These are phyloP conservation scores for Muscidifurax raptorellus DNA, from an alignment of 1,140 invertebrate species.

Conservation along the genomic window DNA sequence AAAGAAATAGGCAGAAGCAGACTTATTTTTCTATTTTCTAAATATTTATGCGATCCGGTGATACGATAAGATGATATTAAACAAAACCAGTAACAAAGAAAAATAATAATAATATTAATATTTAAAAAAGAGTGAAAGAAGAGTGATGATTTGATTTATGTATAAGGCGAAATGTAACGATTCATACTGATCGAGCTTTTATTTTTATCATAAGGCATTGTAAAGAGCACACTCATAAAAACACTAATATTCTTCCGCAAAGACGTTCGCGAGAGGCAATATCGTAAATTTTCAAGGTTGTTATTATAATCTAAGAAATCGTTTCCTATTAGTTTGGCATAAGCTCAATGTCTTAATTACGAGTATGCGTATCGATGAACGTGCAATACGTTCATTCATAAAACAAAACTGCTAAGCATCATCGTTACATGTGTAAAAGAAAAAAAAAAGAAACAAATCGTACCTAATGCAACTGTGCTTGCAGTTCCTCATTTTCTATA, in stretches of 20 bases:
- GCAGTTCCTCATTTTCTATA: conserved; percentile 48
- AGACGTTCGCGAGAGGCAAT: conserved; percentile 39
- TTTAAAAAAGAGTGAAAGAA: conserved; percentile 7
- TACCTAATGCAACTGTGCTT: conserved; percentile 57
- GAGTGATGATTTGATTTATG: conserved; percentile 13
- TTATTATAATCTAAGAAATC: conserved; percentile 59
- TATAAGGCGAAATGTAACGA: conserved; percentile 37
- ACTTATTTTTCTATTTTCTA: conserved; percentile 55
- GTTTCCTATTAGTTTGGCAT: conserved; percentile 55
- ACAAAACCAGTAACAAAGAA: conserved; percentile 46
- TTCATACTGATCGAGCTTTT: not conserved
- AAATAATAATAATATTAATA: conserved; percentile 28
- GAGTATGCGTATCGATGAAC: conserved; percentile 5
- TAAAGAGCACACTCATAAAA: conserved; percentile 27
- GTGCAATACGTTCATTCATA: not conserved
- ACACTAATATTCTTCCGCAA: conserved; percentile 17
- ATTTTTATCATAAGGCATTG: conserved; percentile 45
- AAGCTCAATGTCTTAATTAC: conserved; percentile 53
- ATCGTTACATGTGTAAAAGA: conserved; percentile 39
- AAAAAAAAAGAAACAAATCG: conserved; percentile 47
- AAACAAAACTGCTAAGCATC: conserved; percentile 32
- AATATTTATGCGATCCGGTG: conserved; percentile 43
- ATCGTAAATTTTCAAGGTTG: conserved; percentile 60
- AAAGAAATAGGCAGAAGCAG: conserved; percentile 51
- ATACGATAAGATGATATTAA: conserved; percentile 42